These are phyloP conservation scores for Parapristionchus giblindavisi DNA, from an alignment of 2,888 invertebrate genomes.

Conservation along the genomic window DNA sequence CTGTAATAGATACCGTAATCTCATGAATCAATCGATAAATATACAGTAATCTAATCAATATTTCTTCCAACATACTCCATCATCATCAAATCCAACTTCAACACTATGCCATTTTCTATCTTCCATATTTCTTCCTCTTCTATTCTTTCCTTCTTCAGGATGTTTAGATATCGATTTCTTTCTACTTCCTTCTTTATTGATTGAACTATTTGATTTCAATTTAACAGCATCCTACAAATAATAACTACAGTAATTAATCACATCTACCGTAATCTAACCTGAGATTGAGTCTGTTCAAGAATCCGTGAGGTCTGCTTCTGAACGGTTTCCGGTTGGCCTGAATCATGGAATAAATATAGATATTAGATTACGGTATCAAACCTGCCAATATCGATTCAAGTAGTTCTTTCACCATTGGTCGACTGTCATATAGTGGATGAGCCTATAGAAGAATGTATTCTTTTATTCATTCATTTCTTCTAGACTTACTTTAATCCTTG, in stretches of 20 bases:
- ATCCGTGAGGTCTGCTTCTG: conserved; percentile 65
- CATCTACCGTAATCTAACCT: conserved; percentile 36
- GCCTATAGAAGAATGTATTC: conserved; percentile 41
- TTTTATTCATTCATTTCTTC: not conserved
- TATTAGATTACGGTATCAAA: not conserved
- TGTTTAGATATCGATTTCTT: not conserved
- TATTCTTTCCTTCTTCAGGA: not conserved
- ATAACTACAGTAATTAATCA: not conserved
- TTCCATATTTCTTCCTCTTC: conserved; percentile 28
- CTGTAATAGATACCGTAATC: no score
- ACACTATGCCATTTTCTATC: conserved; percentile 61
- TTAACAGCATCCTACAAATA: not conserved
- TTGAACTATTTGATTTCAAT: no score
- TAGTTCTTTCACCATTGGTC: conserved; percentile 67
- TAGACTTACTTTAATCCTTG: conserved; percentile 58
- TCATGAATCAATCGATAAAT: no score
- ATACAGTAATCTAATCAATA: no score
- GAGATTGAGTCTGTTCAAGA: conserved; percentile 55
- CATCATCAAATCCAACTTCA: conserved; percentile 48
- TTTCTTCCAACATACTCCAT: no score
- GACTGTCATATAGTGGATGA: conserved; percentile 65
- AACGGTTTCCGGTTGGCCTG: conserved; percentile 53
- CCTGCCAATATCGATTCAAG: conserved; percentile 63
- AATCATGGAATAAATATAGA: no score
- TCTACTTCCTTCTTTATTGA: not conserved